phyloP scores from a whole-genome alignment of 2,888 invertebrate species.

The Euclidia mi region DNA sequence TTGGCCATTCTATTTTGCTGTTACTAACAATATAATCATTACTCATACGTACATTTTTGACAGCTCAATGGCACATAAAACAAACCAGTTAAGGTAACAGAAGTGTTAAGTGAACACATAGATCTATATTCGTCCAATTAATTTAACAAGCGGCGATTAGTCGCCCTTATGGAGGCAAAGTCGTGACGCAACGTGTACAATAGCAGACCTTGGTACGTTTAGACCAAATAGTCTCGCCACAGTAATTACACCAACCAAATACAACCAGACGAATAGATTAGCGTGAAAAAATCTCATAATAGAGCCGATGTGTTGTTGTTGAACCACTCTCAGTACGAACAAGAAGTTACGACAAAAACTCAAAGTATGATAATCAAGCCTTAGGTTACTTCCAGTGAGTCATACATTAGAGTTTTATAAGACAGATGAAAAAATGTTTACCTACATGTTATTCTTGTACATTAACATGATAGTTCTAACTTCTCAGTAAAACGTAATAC shows the following conservation, averaged over 20 bases:
- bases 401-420: constrained; percentile 21
- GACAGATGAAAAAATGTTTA: constrained; percentile 17
- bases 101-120: constrained; percentile 38
- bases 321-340: constrained; percentile 18
- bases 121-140: constrained; percentile 55
- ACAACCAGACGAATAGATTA: constrained; percentile 61
- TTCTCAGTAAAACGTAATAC: too few species aligned
- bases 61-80: constrained; percentile 13
- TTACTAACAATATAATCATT: background rate
- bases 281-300: constrained; percentile 55
- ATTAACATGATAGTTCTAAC: too few species aligned
- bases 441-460: too few species aligned
- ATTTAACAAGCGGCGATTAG: constrained; percentile 75
- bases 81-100: constrained; percentile 25
- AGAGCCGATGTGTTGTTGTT: constrained; percentile 20
- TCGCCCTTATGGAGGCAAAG: constrained; percentile 67
- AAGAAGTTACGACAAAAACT: constrained; percentile 45
- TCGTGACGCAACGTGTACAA: constrained; percentile 74
- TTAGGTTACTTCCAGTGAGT: constrained; percentile 46
- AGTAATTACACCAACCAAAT: constrained; percentile 56
- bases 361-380: constrained; percentile 65
- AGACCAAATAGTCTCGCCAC: constrained; percentile 24
- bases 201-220: constrained; percentile 66
- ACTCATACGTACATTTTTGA: background rate
- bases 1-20: constrained; percentile 5